Percentiles rank a stretch among this genome's conserved stretches.
These are phyloP conservation scores for Myopa testacea DNA, from an alignment of 2,888 invertebrate genomes.

Conservation along the genomic window DNA sequence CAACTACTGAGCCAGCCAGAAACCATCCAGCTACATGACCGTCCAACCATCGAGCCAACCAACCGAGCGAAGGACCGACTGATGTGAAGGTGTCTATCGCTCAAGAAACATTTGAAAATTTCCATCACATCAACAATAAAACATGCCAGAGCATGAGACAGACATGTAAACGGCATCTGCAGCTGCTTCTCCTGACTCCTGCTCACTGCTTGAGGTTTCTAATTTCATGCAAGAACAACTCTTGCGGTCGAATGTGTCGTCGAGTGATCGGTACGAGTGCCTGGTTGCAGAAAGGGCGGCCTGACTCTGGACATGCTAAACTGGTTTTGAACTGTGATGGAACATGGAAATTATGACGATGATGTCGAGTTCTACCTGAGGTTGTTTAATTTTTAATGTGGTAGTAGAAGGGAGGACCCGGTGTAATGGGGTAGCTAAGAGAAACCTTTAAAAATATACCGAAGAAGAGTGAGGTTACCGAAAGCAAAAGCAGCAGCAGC, in stretches of 20 bases:
- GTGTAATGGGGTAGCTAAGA: background rate
- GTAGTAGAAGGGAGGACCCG: background rate
- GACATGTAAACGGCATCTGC: background rate
- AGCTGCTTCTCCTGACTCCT: background rate
- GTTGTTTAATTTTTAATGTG: slow-evolving; percentile 17
- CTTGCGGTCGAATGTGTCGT: slow-evolving; percentile 59
- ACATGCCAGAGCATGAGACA: background rate
- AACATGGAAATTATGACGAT: background rate
- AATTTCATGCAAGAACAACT: slow-evolving; percentile 65
- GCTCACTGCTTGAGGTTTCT: slow-evolving; percentile 53
- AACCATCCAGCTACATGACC: too few species aligned
- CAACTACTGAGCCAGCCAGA: too few species aligned
- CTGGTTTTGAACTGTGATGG: slow-evolving; percentile 9
- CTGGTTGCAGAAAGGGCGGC: background rate
- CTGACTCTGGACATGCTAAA: slow-evolving; percentile 15
- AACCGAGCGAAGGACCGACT: background rate
- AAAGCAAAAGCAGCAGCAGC: too few species aligned
- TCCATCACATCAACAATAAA: background rate
- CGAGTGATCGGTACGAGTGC: background rate
- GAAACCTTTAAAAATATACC: background rate
- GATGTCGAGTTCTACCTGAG: background rate
- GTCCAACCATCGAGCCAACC: background rate
- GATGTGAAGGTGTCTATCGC: background rate
- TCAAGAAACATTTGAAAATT: slow-evolving; percentile 8
- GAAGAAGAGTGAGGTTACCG: too few species aligned